These are phyloP conservation scores for Serrognathus titanus DNA, from an alignment of 2,888 invertebrate genomes.

Conservation along the genomic window DNA sequence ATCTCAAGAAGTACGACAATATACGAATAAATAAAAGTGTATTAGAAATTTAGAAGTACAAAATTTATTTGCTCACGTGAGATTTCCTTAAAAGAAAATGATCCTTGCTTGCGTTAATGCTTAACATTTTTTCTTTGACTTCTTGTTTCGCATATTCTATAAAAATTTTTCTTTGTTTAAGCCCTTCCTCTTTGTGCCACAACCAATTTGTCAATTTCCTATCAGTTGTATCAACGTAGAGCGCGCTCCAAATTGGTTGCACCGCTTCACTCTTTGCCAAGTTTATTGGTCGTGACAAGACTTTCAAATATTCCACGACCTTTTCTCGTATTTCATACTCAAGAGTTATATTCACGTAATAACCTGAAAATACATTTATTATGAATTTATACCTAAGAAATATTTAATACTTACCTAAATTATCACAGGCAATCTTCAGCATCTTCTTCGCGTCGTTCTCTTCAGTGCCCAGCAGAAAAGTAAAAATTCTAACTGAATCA, in stretches of 20 bases:
- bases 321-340: slow-evolving; percentile 95
- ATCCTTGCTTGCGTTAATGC: slow-evolving; percentile 6
- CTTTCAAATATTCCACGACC: slow-evolving; percentile 88
- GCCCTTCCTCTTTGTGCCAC: slow-evolving; percentile 81
- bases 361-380: slow-evolving; percentile 55
- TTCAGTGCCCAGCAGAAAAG: slow-evolving; percentile 83
- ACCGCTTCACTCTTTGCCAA: slow-evolving; percentile 71
- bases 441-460: slow-evolving; percentile 85
- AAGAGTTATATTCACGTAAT: slow-evolving; percentile 91
- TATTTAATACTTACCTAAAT: slow-evolving; percentile 61
- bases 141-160: slow-evolving; percentile 24
- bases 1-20: too few relatives aligned
- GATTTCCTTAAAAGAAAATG: slow-evolving; percentile 16
- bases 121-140: slow-evolving; percentile 12
- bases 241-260: slow-evolving; percentile 87
- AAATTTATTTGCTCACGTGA: slow-evolving; percentile 21
- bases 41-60: neutral
- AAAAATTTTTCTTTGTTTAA: slow-evolving; percentile 69
- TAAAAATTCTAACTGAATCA: slow-evolving; percentile 84
- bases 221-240: slow-evolving; percentile 91
- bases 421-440: slow-evolving; percentile 97
- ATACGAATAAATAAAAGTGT: too few relatives aligned
- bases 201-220: slow-evolving; percentile 86
- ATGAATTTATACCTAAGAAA: neutral
- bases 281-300: slow-evolving; percentile 93